Conservation (phyloP, 2,797 vertebrate genomes). For the Tenualosa thibaudeaui region DNA sequence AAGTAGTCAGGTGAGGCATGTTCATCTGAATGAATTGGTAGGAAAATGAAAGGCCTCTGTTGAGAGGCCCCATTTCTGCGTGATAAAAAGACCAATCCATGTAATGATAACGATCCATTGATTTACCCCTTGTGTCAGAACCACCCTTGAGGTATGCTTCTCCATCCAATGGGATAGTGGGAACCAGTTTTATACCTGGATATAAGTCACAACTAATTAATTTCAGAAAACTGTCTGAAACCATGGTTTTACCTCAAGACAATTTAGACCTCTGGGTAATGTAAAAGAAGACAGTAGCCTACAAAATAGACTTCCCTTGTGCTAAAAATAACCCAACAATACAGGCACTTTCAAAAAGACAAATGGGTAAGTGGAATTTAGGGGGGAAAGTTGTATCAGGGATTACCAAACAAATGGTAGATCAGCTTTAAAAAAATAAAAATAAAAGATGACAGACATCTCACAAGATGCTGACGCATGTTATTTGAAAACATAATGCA, state of each 20-base stretch:
- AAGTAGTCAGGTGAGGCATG: not conserved
- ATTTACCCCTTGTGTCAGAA: conserved; percentile 12
- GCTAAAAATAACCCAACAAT: not conserved
- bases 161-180: not conserved
- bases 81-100: conserved; percentile 10
- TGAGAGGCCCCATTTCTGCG: not conserved
- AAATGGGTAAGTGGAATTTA: not conserved
- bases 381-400: not conserved
- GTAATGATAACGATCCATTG: conserved; percentile 29
- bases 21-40: not conserved
- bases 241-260: not conserved
- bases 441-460: not conserved
- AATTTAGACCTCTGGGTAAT: not conserved
- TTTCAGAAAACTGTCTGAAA: not conserved
- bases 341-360: not conserved
- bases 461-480: not conserved
- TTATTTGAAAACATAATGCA: not conserved
- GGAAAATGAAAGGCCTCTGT: conserved; percentile 7
- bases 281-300: not conserved
- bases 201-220: not conserved
- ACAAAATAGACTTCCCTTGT: not conserved
- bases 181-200: not conserved
- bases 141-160: conserved; percentile 35
- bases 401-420: not conserved
- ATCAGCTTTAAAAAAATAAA: not conserved